Conservation (phyloP, 1,140 invertebrate species). For the Pseudomyrmex sp. region DNA sequence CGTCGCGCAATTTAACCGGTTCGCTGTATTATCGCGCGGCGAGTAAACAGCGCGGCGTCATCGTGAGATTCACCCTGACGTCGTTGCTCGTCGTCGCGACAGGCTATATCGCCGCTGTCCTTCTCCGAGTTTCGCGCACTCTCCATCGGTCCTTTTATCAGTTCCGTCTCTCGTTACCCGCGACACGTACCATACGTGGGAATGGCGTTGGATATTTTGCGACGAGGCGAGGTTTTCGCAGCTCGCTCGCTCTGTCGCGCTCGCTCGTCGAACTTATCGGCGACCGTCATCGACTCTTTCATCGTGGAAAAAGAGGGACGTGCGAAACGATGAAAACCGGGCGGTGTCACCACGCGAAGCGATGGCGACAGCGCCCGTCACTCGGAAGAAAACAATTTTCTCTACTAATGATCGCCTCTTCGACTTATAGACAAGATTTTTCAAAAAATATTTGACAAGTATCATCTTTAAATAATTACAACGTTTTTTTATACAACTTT, state of each 20-base stretch:
- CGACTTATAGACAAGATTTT: too few species aligned
- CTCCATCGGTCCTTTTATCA: conserved; percentile 25
- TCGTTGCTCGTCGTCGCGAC: conserved; percentile 7
- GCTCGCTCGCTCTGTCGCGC: conserved; percentile 32
- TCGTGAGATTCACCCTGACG: conserved; percentile 9
- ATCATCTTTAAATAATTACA: too few species aligned
- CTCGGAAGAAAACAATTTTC: background rate
- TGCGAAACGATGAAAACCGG: background rate
- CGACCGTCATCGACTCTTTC: conserved; percentile 44
- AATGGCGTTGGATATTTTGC: background rate
- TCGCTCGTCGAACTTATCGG: conserved; percentile 56
- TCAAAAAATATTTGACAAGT: too few species aligned
- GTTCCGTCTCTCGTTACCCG: conserved; percentile 7
- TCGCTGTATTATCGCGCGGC: conserved; percentile 16
- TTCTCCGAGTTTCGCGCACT: conserved; percentile 16
- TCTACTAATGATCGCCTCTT: too few species aligned
- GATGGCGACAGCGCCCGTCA: background rate
- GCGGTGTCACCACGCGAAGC: background rate
- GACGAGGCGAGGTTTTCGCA: background rate
- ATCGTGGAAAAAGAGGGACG: conserved; percentile 45
- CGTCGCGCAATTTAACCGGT: conserved; percentile 37
- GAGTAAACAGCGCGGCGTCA: conserved; percentile 8
- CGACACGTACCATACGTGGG: background rate
- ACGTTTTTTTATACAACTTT: too few species aligned
- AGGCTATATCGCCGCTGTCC: background rate